Base-by-base conservation (phyloP, 2,113 vertebrate species). In the Microcebus murinus region DNA sequence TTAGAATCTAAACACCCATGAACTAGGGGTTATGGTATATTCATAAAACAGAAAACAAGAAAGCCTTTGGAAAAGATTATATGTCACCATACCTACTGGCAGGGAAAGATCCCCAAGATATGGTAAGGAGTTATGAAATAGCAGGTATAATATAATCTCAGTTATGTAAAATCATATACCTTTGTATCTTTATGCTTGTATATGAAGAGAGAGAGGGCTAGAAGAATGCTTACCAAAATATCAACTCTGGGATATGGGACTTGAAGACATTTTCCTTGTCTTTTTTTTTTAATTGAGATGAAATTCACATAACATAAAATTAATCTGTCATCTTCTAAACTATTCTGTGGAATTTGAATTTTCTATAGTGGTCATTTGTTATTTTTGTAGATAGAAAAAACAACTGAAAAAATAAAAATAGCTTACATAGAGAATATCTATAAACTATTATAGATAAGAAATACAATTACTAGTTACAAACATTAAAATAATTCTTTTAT, bases 401-500 rank as follows among this genome's bases (percentile, higher is more conserved):
- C 11, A 68, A 65, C 25, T 63, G 4, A 76, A 82, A 74, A 74
- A 80, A 13, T 10, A 86, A 74, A 59, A 31, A 36, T n/a, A 92
- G 82, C 15, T 13, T 71, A 83, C 81, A n/a, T 55, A 81, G 10
- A 87, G 9, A 79, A 2, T 65, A 92, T 42, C 48, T 86, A 90
- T 88, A 88, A 88, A 81, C 50, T 91, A 63, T 48, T 55, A 68
- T 1, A 79, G 6, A 68, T 48, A 84, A 86, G 31, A 93, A 76
- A 86, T 68, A 55, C 3, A 96, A 91, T 61, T 68, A 90, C 10
- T 93, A 88, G 65, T 79, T 96, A 82, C 48, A 1, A 91, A 82
- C 17, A 86, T 86, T 81, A 93, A 97, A 95, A 93, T 85, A 95
- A 94, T n/a, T 89, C 86, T 88, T 90, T 93, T 45, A 91, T 68